These are phyloP conservation scores for Hoplodrina blanda DNA, from an alignment of 2,888 invertebrate genomes.

Conservation along the genomic window DNA sequence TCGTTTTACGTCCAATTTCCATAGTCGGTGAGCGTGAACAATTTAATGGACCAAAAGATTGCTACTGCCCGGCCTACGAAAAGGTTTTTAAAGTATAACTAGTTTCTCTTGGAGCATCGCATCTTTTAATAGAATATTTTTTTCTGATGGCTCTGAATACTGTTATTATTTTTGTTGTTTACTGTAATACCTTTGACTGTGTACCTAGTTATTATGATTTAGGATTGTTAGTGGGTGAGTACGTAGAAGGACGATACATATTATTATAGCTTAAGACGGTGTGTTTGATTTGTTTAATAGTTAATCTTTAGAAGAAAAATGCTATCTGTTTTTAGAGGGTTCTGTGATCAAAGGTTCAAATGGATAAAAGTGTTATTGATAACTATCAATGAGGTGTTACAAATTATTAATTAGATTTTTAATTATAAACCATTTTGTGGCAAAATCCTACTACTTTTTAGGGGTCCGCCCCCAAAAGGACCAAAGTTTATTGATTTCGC, in stretches of 20 bases:
- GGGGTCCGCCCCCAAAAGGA: no score
- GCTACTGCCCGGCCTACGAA: constrained; percentile 83
- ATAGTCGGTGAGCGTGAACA: constrained; percentile 89
- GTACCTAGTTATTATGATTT: background rate
- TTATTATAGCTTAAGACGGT: background rate
- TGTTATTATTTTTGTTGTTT: constrained; percentile 35
- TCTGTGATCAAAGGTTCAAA: no score
- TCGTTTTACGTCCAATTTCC: constrained; percentile 90
- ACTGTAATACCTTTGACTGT: constrained; percentile 8
- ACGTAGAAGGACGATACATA: background rate
- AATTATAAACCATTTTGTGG: no score
- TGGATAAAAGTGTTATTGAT: no score
- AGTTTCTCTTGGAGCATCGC: constrained; percentile 52
- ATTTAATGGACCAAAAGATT: constrained; percentile 90
- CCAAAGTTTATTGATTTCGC: no score
- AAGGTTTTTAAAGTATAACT: constrained; percentile 78
- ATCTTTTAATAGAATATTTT: constrained; percentile 55
- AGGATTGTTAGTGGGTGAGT: background rate
- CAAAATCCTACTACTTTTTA: no score
- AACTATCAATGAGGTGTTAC: no score
- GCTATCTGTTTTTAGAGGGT: background rate
- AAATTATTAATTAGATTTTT: no score
- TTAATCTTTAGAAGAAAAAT: background rate
- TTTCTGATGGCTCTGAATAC: constrained; percentile 32
- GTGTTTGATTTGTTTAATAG: background rate